Base-by-base conservation (phyloP, 2,888 invertebrate genomes). In the Rhopalosiphum nymphaeae region DNA sequence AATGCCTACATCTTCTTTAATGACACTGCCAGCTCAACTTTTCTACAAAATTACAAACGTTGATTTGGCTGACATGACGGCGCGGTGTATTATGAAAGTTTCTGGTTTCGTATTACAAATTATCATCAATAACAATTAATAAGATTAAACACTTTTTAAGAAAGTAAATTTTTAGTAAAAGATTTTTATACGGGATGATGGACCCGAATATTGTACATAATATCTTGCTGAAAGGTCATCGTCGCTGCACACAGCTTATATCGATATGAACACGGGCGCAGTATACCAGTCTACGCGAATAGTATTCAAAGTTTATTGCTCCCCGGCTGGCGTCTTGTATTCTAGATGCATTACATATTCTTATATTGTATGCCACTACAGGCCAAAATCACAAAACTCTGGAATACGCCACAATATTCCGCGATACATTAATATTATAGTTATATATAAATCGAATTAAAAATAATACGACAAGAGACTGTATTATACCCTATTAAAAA, bases 251-350 rank as follows among this genome's bases (percentile, higher is more conserved):
- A 42, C 16, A 36, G 78, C 44, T 44, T 89, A 25, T 67, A 78
- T 67, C 67, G 61, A 91, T 78, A 67, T 46, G 36, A 78, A 78
- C 78, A 78, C 36, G 78, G 36, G 21, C 78, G 78, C 36, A 36
- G 36, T 36, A 36, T 46, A 78, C 36, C 36, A 44, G 36, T 36
- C 21, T 78, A 46, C 21, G 53, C 49, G 87, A 89, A 89, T 42
- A 13, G 56, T 49, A 78, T 42, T n/a, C 86, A 91, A 91, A 91
- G 91, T 86, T 86, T 91, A 86, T 91, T 91, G 91, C 57, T 57
- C 86, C 44, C 91, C 91, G 7, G 91, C 36, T 5, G 53, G 78
- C 84, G 67, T 42, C 89, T 89, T 21, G 16, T 53, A 42, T 42
- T 89, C 78, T 78, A 78, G 9, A 21, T 78, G 78, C 36, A 36